Base-by-base conservation (phyloP, 2,888 invertebrate species). In the Sminthurides aquaticus region DNA sequence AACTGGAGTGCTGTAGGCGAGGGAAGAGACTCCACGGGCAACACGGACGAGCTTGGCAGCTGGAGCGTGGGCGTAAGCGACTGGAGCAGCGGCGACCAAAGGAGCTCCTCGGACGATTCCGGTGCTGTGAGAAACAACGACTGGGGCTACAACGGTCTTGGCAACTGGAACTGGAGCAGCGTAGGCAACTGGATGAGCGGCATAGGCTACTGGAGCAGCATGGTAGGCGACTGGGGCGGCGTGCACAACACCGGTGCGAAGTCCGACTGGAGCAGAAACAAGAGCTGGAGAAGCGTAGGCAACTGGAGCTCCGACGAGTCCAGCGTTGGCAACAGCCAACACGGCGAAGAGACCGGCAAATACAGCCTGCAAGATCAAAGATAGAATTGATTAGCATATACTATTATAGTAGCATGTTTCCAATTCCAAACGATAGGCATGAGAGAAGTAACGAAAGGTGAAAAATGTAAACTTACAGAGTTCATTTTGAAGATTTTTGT, bases 401-500 rank as follows among this genome's bases (percentile, higher is more conserved):
- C n/a, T 15, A 34, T 11, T 34, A 34, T 34, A 15, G 15, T 11
- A 34, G 8, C 43, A 34, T 15, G 15, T 5, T 34, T 34, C 43
- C 5, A 34, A 34, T 34, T 34, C 43, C 5, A 34, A 34, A 34
- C 15, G 15, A 34, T 34, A 5, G 43, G 8, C 15, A 15, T 54
- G 15, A 57, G 22, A 26, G 28, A 61, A 22, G 49, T 15, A 24
- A 66, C 22, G 26, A n/a, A n/a, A n/a, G n/a, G n/a, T n/a, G n/a
- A n/a, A 49, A 60, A 2, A 34, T 15, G 3, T 28, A 11, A 62
- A 62, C 68, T 63, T 66, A 68, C 68, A 58, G 65, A 48, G 65
- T 68, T 66, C 66, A 64, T 68, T 57, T 49, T 64, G 66, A 62
- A 48, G 54, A 20, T 22, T 54, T 54, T 20, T 20, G 22, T 11